Evolutionary conservation across 1,140 invertebrate genomes (phyloP), one percentile per base, ranked within the genome.

Genomic region (Anthonomus grandis): DNA sequence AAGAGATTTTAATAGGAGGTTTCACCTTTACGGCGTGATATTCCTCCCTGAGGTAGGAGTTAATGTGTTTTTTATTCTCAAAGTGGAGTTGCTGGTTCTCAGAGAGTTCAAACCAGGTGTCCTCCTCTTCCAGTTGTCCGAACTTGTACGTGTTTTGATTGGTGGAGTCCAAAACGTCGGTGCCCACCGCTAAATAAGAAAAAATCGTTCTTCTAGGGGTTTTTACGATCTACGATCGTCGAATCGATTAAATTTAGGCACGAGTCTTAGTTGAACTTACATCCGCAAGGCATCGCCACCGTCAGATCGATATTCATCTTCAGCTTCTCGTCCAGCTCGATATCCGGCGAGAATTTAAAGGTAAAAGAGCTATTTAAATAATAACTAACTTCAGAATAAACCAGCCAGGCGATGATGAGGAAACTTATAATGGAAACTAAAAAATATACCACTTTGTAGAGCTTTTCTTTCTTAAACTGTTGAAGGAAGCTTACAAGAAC

Each of bases 261-360:
- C 24, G 12, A 23, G 6, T 22, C n/a, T 10, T 6, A 4, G 19
- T 34, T 3, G 45, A 62, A 78, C 81, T 80, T 79, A 88, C 84
- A 75, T 62, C 73, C 75, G 75, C 94, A 97, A 55, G 88, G 89
- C 89, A 94, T 97, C 19, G 93, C 93, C 12, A 98, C 85, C 4
- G 93, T 97, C 38, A 98, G 83, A 73, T 98, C 94, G 41, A 97
- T 81, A 75, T 96, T 95, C 64, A 98, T 89, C 73, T 88, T 86
- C 21, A 97, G 73, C 75, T 94, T 95, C 59, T 86, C 88, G 70
- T 94, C 85, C 71, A 90, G 82, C 52, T 95, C 86, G n/a, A 83
- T 86, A 69, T 97, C 94, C 10, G 93, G 91, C 68, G 86, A 81
- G 76, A 96, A 97, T 75, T 89, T 86, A 75, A 94, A 96, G 36